Percentiles rank a stretch among this genome's conserved stretches.
Evolutionary conservation across 2,797 vertebrate genomes (phyloP).

Genomic region (Lophura swinhoii): DNA sequence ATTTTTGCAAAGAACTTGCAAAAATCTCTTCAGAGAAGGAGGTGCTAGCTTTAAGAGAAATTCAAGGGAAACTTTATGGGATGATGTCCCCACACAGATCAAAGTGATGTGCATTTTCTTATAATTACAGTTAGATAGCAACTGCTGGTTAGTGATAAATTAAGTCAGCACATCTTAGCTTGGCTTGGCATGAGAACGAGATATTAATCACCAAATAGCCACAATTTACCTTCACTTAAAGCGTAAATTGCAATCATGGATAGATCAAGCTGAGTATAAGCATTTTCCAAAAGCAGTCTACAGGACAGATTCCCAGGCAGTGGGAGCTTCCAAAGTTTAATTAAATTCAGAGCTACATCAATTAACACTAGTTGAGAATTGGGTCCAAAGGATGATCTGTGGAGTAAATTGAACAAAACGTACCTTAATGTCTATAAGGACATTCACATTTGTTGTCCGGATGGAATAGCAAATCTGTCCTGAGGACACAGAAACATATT

Average conservation of each 20-base stretch:
- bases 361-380: conserved; percentile 8
- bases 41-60: background rate
- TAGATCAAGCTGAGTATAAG: background rate
- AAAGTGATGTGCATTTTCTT: background rate
- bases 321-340: conserved; percentile 54
- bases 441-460: background rate
- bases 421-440: background rate
- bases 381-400: conserved; percentile 1
- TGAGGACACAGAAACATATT: background rate
- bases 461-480: background rate
- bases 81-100: background rate
- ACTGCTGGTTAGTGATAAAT: conserved; percentile 42
- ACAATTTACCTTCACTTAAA: conserved; percentile 44
- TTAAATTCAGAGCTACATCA: conserved; percentile 51
- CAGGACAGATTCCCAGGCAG: conserved; percentile 29
- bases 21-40: background rate
- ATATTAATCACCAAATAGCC: conserved; percentile 46
- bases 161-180: conserved; percentile 24
- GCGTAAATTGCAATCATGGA: conserved; percentile 35
- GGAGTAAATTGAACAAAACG: background rate
- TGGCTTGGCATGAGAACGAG: conserved; percentile 23
- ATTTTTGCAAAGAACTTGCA: background rate
- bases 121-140: conserved; percentile 20
- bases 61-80: background rate
- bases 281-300: conserved; percentile 40